Base-by-base conservation (phyloP, 1,140 invertebrate species). In the Rhagoletis pomonella region DNA sequence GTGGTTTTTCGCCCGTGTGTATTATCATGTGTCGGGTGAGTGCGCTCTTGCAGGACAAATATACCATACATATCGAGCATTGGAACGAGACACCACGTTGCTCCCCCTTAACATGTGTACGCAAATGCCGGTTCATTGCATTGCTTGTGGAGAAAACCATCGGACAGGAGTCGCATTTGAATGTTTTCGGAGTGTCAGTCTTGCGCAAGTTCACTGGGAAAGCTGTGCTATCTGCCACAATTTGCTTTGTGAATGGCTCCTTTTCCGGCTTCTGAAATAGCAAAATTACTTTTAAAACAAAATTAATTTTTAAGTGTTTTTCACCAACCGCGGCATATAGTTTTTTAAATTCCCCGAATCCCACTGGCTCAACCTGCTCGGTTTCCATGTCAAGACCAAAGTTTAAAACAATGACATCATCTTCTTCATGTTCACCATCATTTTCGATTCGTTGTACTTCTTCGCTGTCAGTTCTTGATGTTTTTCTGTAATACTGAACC, bases 1-100 rank as follows among this genome's bases (percentile, higher is more conserved):
- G 97, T 4, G 97, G 97, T 90, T 96, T 96, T 89, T 97, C 95
- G 5, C 96, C 96, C 89, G 95, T 97, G 93, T 96, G 96, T 77
- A 96, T 96, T 67, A 97, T 94, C 93, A 95, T 95, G 91, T 98
- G 97, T 29, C 97, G 94, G 55, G 96, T 95, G 65, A 97, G 94
- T 86, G 96, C 96, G 73, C 97, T 97, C 87, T 95, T 95, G 60
- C 97, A 96, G 1, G 97, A 97, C 91, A 99, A 97, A 93, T 95
- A 95, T 90, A 97, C 96, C 59, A 96, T 95, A 92, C 98, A 99
- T 14, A 96, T 94, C 7, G 94, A 93, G 89, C 95, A 96, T 69
- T 94, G 88, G 19, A 89, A 95, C 19, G 88, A 88, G 3, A 88
- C 47, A 67, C 91, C 91, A 4, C 89, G 91, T 77, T 95, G 95